Evolutionary conservation across 2,113 vertebrate species (phyloP), one percentile per base, ranked within the genome.

Genomic region (cat (Felis catus)): DNA sequence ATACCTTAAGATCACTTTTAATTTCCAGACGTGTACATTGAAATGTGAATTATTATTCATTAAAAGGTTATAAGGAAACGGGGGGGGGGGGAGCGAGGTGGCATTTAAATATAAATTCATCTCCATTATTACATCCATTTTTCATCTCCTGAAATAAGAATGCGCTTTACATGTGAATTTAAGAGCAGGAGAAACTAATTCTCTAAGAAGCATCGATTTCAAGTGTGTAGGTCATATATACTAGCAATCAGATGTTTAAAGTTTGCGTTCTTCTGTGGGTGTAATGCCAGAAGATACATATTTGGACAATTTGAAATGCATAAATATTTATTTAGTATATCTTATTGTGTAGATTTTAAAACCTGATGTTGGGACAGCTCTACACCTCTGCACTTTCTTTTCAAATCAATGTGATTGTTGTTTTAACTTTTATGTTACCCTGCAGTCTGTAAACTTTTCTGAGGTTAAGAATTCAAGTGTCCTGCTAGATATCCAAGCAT

Each of bases 1-100:
- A 97, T 97, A 80, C 96, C 80, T 94, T 97, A 96, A 95, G 53
- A 97, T 92, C 63, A 89, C 68, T 58, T 93, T 97, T 94, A 55
- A 85, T 97, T 97, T 96, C 86, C 55, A 53, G 48, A 97, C 91
- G 55, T 89, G 48, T 88, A 81, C 21, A 41, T 85, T 97, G 33
- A 25, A 58, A 1, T 71, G 19, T 91, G 82, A 91, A 85, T 94
- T 91, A 79, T 87, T 93, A 58, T 94, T 95, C 74, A 80, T 41
- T 84, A 86, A 95, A 95, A 95, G 41, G 23, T 83, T 97, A 45
- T 89, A 82, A 97, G 76, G 82, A 6, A 83, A 29, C 29, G 41
- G 80, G 88, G 76, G 92, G 80, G 61, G 5, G 86, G 68, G 92
- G 36, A 36, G 80, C 48, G 5, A 84, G 68, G 41, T 23, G 3